These are phyloP conservation scores for Heliothis peltigera DNA, from an alignment of 2,888 invertebrate genomes.

Conservation along the genomic window DNA sequence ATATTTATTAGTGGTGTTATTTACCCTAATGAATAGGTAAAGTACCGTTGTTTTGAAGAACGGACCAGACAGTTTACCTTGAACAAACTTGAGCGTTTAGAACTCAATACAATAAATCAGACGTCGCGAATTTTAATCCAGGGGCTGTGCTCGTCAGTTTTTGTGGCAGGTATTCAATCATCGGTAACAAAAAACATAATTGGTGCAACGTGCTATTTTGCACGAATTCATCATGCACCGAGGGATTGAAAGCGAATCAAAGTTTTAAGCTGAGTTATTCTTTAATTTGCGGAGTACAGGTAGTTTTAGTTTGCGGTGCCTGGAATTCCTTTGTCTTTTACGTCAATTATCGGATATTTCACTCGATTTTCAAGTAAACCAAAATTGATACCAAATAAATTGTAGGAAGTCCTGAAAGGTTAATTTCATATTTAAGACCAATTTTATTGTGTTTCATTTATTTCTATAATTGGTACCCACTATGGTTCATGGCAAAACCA, in stretches of 20 bases:
- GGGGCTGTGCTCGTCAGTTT: constrained; percentile 27
- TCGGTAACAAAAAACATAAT: constrained; percentile 36
- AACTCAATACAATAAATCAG: constrained; percentile 7
- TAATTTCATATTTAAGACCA: background rate
- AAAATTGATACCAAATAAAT: too few relatives aligned
- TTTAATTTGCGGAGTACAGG: too few relatives aligned
- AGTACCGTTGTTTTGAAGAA: constrained; percentile 6
- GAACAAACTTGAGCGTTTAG: background rate
- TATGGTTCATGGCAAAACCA: constrained; percentile 36
- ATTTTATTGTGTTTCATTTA: background rate
- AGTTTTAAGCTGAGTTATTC: constrained; percentile 4
- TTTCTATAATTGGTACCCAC: constrained; percentile 9
- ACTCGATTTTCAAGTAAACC: too few relatives aligned
- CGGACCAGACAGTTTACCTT: constrained; percentile 10
- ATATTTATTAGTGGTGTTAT: constrained; percentile 24
- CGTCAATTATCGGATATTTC: too few relatives aligned
- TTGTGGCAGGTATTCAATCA: constrained; percentile 35
- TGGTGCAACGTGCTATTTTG: constrained; percentile 38
- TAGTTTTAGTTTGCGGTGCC: too few relatives aligned
- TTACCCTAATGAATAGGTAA: constrained; percentile 32
- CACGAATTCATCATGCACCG: constrained; percentile 16
- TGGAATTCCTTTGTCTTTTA: too few relatives aligned
- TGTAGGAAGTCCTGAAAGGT: background rate
- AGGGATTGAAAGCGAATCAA: constrained; percentile 10
- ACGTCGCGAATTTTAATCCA: constrained; percentile 2